Evolutionary conservation across 2,797 vertebrate species (phyloP), one percentile per base, ranked within the genome.

Genomic region (Sebastes matsubarae): DNA sequence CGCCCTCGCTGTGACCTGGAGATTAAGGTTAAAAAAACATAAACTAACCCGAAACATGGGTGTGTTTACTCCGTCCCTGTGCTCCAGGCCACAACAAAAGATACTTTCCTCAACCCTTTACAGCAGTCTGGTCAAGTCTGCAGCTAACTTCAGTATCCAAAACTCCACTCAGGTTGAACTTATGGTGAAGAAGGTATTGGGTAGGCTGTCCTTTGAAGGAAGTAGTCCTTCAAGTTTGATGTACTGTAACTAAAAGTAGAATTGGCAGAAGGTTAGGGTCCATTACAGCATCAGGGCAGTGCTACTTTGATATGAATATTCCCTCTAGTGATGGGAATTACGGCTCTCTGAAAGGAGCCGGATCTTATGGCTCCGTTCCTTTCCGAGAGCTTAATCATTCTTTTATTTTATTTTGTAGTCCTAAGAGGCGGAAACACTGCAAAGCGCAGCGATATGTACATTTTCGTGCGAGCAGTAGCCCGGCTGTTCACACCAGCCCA

Each of bases 361-460:
- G 38, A 42, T 42, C 38, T 42, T 16, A 42, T 42, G 32, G 61
- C n/a, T 36, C 3, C 3, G 3, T 46, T 7, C 42, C 16, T 46
- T 18, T 46, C 42, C 0, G 6, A 46, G 16, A 50, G 3, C 42
- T 0, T 18, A 0, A 50, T 50, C 16, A 18, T 50, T 20, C 42
- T 50, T 50, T 50, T 50, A 46, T 46, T 46, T 46, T 1, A 18
- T 46, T 46, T 46, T 46, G 5, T 46, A 50, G 42, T 50, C 42
- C 16, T 18, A 46, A 18, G 16, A 46, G 3, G 42, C 42, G 5
- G 42, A 46, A 46, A 16, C 42, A 16, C 42, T 46, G 42, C 42
- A 46, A 46, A 46, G 42, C 16, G 42, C 16, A 16, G 42, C 42
- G 38, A 42, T 42, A 42, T 42, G 38, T 42, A 16, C 14, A 46